phyloP scores from a whole-genome alignment of 2,888 invertebrate species.

The Drosophila birchii region DNA sequence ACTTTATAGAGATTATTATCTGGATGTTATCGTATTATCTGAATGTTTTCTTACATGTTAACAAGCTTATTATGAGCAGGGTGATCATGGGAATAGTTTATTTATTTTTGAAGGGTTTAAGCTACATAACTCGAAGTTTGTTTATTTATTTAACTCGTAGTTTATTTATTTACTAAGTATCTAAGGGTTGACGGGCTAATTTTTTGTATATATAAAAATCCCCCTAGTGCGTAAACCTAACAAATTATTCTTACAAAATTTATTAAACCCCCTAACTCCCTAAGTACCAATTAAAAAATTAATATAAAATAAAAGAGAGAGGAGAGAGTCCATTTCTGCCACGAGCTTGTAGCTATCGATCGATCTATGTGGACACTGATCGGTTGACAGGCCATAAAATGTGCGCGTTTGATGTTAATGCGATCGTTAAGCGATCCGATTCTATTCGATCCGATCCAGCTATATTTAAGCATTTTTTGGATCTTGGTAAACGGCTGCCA shows the following conservation, averaged over 20 bases:
- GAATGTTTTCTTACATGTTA: constrained; percentile 3
- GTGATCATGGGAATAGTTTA: not conserved
- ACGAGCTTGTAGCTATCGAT: constrained; percentile 36
- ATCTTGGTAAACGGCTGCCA: constrained; percentile 46
- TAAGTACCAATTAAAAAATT: not conserved
- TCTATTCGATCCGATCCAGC: not conserved
- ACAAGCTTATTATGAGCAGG: not conserved
- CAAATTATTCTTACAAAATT: no score
- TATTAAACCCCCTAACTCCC: no score
- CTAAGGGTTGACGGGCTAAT: no score
- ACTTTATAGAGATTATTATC: constrained; percentile 5
- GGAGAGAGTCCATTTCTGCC: constrained; percentile 41
- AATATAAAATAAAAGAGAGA: constrained; percentile 5
- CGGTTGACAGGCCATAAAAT: constrained; percentile 56
- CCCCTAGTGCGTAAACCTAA: no score
- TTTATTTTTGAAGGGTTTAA: not conserved
- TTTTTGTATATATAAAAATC: not conserved
- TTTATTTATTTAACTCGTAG: not conserved
- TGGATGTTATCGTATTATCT: not conserved
- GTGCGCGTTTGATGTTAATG: constrained; percentile 71
- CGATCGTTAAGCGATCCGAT: constrained; percentile 53
- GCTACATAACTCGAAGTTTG: not conserved
- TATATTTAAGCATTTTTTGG: constrained; percentile 11
- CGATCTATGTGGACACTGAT: constrained; percentile 40
- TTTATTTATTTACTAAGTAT: not conserved